A percentile compares a stretch with the other conserved stretches of the same genome.
Conservation (phyloP, 2,797 vertebrate genomes). For the Sitta carolinensis region DNA sequence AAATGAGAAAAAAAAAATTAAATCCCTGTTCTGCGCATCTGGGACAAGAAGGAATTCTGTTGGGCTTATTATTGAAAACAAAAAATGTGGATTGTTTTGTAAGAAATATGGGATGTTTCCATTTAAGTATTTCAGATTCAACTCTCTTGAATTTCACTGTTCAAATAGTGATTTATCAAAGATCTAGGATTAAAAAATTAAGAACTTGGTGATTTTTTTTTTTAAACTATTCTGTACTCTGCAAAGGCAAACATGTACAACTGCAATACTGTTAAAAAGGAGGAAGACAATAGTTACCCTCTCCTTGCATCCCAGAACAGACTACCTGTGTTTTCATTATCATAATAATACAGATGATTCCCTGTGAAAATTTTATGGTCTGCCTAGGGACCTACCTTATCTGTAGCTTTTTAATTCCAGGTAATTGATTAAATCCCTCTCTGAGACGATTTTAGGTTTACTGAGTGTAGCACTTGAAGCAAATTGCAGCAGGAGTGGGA, state of each 20-base stretch:
- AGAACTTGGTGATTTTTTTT: background rate
- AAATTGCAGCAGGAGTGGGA: background rate
- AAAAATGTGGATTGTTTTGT: background rate
- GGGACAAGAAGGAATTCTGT: background rate
- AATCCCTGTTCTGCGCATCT: background rate
- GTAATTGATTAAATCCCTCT: background rate
- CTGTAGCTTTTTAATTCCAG: background rate
- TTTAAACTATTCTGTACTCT: background rate
- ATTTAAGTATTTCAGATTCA: background rate
- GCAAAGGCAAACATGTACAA: background rate
- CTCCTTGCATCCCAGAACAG: background rate
- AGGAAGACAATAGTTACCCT: background rate
- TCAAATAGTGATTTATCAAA: background rate
- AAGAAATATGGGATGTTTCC: background rate
- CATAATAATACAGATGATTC: background rate
- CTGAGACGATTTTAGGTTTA: background rate
- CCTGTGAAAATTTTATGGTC: background rate
- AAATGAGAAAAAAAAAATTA: background rate
- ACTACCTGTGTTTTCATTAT: background rate
- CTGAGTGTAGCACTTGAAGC: background rate
- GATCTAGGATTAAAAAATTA: background rate
- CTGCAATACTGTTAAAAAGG: background rate
- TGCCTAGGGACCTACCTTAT: background rate
- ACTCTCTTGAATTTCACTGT: background rate
- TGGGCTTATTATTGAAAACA: background rate